These are phyloP conservation scores for Elegia similella DNA, from an alignment of 2,888 invertebrate genomes.

Conservation along the genomic window DNA sequence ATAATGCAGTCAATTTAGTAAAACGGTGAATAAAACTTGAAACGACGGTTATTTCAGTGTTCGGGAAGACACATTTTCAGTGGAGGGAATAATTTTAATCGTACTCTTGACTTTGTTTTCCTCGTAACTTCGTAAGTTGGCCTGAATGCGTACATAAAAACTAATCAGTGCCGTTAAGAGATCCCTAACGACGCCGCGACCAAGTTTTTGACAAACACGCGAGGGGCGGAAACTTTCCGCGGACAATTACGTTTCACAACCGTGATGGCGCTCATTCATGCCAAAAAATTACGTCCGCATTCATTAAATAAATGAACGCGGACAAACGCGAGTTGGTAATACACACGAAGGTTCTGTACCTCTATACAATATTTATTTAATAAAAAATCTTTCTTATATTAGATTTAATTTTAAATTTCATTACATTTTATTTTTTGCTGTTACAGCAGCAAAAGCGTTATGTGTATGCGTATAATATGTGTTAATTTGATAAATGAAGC, in stretches of 20 bases:
- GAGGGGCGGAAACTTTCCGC: constrained; percentile 41
- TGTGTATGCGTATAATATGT: no score
- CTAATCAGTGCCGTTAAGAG: constrained; percentile 60
- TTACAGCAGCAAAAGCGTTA: no score
- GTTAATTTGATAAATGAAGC: no score
- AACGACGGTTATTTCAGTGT: not conserved
- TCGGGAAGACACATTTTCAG: constrained; percentile 24
- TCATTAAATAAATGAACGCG: constrained; percentile 48
- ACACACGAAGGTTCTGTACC: no score
- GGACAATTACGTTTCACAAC: constrained; percentile 55
- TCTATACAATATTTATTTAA: no score
- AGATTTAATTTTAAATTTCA: no score
- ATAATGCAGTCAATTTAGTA: not conserved
- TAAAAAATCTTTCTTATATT: no score
- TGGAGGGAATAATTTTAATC: constrained; percentile 25
- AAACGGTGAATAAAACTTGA: not conserved
- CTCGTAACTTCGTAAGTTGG: constrained; percentile 39
- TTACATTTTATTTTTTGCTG: no score
- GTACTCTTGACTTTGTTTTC: constrained; percentile 35
- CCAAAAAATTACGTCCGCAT: constrained; percentile 47
- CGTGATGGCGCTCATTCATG: constrained; percentile 42
- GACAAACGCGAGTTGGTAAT: no score
- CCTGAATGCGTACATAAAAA: constrained; percentile 55
- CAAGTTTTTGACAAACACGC: constrained; percentile 61
- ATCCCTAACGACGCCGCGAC: constrained; percentile 50